A percentile compares a stretch with the other conserved stretches of the same genome.
These are phyloP conservation scores for Drosophila tani DNA, from an alignment of 1,140 invertebrate genomes.

Conservation along the genomic window DNA sequence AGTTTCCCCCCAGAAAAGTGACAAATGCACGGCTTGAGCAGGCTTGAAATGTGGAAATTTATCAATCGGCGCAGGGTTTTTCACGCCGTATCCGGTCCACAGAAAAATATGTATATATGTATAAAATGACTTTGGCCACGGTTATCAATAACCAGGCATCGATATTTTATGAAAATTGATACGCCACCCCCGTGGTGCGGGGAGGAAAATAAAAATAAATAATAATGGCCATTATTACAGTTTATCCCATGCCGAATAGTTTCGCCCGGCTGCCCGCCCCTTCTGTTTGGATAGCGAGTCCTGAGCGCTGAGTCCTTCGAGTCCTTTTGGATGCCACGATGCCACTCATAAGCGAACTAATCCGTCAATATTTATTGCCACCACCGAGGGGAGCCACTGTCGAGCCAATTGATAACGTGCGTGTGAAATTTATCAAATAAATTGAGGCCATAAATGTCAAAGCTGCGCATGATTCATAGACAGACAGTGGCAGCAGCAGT, in stretches of 20 bases:
- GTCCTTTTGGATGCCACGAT: conserved; percentile 45
- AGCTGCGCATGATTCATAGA: conserved; percentile 78
- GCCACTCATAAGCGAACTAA: conserved; percentile 80
- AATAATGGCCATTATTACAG: conserved; percentile 80
- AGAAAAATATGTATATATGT: conserved; percentile 13
- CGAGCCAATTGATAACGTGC: conserved; percentile 80
- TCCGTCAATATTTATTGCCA: conserved; percentile 82
- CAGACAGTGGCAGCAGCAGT: conserved; percentile 15
- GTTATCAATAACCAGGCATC: conserved; percentile 80
- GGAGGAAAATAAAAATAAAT: conserved; percentile 74
- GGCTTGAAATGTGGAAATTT: conserved; percentile 63
- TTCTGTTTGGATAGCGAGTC: conserved; percentile 26
- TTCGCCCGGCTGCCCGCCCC: conserved; percentile 18
- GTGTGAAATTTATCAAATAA: conserved; percentile 84
- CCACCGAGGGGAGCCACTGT: conserved; percentile 51
- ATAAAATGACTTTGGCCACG: conserved; percentile 80
- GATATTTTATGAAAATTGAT: conserved; percentile 83
- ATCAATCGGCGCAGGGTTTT: conserved; percentile 47
- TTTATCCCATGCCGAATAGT: conserved; percentile 76
- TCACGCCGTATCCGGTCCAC: conserved; percentile 27
- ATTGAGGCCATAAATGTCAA: conserved; percentile 82
- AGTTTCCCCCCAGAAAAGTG: conserved; percentile 7
- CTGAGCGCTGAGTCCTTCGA: conserved; percentile 11
- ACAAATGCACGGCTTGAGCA: conserved; percentile 46
- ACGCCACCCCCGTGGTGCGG: conserved; percentile 52